Percentiles rank a stretch among this genome's conserved stretches.
Conservation (phyloP, 2,888 invertebrate genomes). For the Eupelmus urozonus region DNA sequence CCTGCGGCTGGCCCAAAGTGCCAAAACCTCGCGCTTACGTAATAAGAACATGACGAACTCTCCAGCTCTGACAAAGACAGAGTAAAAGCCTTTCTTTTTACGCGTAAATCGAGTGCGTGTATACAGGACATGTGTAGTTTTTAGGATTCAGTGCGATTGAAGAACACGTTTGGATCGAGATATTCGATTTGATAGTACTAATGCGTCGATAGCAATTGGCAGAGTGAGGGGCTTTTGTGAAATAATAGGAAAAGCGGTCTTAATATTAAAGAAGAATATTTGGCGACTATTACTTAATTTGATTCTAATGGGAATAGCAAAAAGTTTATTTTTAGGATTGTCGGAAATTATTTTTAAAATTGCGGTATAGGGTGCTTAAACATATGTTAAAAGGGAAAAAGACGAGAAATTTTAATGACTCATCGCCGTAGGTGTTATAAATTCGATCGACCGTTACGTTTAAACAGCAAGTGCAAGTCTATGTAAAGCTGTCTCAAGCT, state of each 20-base stretch:
- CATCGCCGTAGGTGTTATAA: conserved; percentile 16
- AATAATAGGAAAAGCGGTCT: too few relatives aligned
- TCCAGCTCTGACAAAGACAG: too few relatives aligned
- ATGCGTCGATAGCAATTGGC: too few relatives aligned
- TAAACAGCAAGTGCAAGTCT: background rate
- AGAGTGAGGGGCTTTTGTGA: too few relatives aligned
- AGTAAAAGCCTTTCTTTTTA: too few relatives aligned
- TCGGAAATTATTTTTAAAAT: conserved; percentile 26
- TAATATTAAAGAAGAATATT: too few relatives aligned
- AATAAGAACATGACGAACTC: too few relatives aligned
- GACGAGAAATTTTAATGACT: conserved; percentile 40
- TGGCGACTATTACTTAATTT: background rate
- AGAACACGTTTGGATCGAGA: background rate
- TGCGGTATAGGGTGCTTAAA: conserved; percentile 48
- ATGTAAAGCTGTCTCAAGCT: background rate
- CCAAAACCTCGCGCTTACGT: conserved; percentile 42
- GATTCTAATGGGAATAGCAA: background rate
- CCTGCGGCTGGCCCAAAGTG: conserved; percentile 40
- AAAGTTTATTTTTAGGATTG: background rate
- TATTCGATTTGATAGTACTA: too few relatives aligned
- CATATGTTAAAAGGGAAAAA: background rate
- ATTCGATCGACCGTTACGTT: conserved; percentile 24
- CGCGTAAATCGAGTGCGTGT: too few relatives aligned
- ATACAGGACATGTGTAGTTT: too few relatives aligned
- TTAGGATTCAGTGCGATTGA: too few relatives aligned